Conservation (phyloP, 2,888 invertebrate genomes). For the Xylophagus ater region DNA sequence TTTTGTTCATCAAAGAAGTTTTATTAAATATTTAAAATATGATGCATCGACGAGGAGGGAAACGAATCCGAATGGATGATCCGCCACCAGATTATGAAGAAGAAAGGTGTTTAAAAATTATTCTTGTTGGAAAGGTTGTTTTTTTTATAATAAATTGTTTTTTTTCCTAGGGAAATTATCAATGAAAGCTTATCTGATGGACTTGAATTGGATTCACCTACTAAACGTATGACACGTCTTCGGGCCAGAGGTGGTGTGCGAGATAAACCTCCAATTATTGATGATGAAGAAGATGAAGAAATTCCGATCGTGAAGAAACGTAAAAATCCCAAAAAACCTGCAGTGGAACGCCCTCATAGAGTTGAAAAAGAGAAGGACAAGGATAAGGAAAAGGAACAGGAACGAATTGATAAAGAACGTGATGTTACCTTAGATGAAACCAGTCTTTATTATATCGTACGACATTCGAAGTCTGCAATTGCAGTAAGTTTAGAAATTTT, state of each 20-base stretch:
- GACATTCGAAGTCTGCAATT: constrained; percentile 69
- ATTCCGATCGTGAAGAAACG: constrained; percentile 32
- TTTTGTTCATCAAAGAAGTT: too few relatives aligned
- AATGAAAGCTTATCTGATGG: constrained; percentile 42
- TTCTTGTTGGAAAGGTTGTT: too few relatives aligned
- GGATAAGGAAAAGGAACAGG: constrained; percentile 33
- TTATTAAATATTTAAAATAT: too few relatives aligned
- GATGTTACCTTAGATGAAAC: constrained; percentile 63
- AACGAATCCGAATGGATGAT: constrained; percentile 86
- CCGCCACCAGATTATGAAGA: constrained; percentile 80
- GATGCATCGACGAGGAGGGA: constrained; percentile 79
- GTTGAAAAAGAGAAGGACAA: constrained; percentile 31
- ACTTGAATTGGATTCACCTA: constrained; percentile 43
- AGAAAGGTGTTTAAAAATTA: constrained; percentile 43
- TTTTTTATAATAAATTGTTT: neutral
- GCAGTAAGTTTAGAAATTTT: constrained; percentile 47
- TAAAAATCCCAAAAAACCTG: constrained; percentile 27
- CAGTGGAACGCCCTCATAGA: constrained; percentile 11
- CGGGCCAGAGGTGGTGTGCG: constrained; percentile 43
- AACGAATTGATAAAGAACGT: constrained; percentile 35
- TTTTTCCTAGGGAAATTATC: constrained; percentile 27
- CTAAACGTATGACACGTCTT: constrained; percentile 51
- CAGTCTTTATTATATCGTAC: constrained; percentile 72
- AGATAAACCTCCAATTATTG: constrained; percentile 40
- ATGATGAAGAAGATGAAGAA: constrained; percentile 39